Conservation (phyloP, 92 coral and sea anemone genomes). For the Siderastrea radians region DNA sequence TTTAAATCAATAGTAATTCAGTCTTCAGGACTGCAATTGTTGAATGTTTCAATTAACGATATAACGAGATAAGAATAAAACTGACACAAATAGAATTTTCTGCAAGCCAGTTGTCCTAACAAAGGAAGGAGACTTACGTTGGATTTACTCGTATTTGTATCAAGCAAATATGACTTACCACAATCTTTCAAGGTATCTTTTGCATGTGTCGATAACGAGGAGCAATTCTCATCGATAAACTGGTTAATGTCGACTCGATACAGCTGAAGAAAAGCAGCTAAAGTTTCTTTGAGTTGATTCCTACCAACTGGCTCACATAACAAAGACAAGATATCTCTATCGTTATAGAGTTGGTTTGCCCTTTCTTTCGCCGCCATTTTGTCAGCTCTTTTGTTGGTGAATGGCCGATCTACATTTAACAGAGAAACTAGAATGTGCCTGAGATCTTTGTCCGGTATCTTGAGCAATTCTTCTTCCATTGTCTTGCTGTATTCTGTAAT, state of each 20-base stretch:
- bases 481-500: constrained; percentile 66
- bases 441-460: constrained; percentile 67
- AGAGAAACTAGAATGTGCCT: constrained; percentile 56
- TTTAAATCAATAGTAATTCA: too few species aligned
- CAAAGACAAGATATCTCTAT: constrained; percentile 70
- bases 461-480: constrained; percentile 65
- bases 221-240: constrained; percentile 45
- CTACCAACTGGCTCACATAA: constrained; percentile 78
- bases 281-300: constrained; percentile 79
- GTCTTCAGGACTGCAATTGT: too few species aligned
- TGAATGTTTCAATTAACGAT: too few species aligned
- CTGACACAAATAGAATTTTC: background rate
- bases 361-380: constrained; percentile 66
- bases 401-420: constrained; percentile 64
- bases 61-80: too few species aligned
- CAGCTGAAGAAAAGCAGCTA: constrained; percentile 54
- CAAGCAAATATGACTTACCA: constrained; percentile 38
- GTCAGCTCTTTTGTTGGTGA: constrained; percentile 74
- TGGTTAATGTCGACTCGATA: constrained; percentile 42
- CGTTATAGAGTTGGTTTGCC: constrained; percentile 62
- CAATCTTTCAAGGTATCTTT: constrained; percentile 39
- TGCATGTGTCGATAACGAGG: background rate
- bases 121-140: background rate
- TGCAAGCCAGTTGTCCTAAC: background rate
- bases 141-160: background rate